These are phyloP conservation scores for Eudiplozoon nipponicum DNA, from an alignment of 2,888 invertebrate species.

Conservation along the genomic window DNA sequence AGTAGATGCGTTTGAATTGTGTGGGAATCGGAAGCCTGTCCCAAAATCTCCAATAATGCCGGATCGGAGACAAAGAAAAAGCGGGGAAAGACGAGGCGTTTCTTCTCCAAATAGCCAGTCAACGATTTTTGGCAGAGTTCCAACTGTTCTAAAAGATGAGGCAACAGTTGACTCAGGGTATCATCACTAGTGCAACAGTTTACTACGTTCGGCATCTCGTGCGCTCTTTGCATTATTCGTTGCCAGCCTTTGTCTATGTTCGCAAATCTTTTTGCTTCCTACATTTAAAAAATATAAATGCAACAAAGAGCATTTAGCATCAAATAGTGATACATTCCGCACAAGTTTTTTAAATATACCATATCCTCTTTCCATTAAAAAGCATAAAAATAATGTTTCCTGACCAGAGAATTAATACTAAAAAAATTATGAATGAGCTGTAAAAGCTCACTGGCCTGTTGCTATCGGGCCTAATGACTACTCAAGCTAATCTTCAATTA, in stretches of 20 bases:
- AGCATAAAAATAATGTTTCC: too few relatives aligned
- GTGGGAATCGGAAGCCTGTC: constrained; percentile 28
- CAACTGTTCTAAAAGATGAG: constrained; percentile 69
- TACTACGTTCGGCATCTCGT: constrained; percentile 74
- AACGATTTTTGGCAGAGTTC: constrained; percentile 81
- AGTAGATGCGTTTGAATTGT: constrained; percentile 44
- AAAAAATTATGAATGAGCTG: not conserved
- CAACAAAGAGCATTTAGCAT: not conserved
- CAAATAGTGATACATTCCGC: too few relatives aligned
- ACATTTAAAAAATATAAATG: not conserved
- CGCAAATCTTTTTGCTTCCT: constrained; percentile 35
- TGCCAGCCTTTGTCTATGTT: constrained; percentile 95
- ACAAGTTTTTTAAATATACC: too few relatives aligned
- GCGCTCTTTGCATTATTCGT: constrained; percentile 77
- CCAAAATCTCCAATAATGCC: constrained; percentile 27
- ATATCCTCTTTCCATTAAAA: too few relatives aligned
- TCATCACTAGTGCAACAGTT: constrained; percentile 83
- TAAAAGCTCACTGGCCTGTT: too few relatives aligned
- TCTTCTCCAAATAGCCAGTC: constrained; percentile 37
- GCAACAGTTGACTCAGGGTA: constrained; percentile 52
- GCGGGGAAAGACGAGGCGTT: constrained; percentile 26
- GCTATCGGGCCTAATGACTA: too few relatives aligned
- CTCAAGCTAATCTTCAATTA: too few relatives aligned
- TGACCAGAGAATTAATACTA: not conserved
- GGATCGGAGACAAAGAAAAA: constrained; percentile 29